Evolutionary conservation across 2,797 vertebrate genomes (phyloP).

Genomic region (Chelon labrosus): DNA sequence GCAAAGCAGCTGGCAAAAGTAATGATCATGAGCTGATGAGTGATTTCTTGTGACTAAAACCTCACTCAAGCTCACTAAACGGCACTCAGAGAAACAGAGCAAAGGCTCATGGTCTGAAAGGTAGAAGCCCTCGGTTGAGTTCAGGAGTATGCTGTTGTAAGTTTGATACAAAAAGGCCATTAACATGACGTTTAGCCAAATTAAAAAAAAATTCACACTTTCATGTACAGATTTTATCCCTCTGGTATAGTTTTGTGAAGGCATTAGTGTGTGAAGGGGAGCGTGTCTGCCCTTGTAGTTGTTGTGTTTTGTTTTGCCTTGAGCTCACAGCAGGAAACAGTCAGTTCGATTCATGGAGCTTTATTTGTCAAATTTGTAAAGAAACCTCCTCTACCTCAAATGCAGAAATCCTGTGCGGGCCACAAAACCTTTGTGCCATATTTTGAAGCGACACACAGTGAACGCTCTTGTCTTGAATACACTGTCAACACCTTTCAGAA

Average conservation of each 20-base stretch:
- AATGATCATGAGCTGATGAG: too few relatives aligned
- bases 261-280: too few relatives aligned
- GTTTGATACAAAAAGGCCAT: too few relatives aligned
- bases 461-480: slow-evolving; percentile 8
- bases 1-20: too few relatives aligned
- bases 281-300: too few relatives aligned
- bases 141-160: neutral
- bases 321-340: neutral
- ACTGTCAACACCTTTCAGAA: slow-evolving; percentile 17
- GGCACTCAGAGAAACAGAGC: neutral
- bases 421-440: neutral
- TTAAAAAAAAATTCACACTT: too few relatives aligned
- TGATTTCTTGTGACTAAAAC: too few relatives aligned
- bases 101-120: slow-evolving; percentile 12
- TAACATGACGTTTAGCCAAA: too few relatives aligned
- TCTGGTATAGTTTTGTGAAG: too few relatives aligned
- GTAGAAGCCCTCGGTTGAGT: neutral
- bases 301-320: neutral
- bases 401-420: neutral
- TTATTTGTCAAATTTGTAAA: slow-evolving; percentile 1
- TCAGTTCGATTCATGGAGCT: neutral
- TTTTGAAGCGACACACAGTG: neutral
- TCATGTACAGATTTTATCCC: too few relatives aligned
- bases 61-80: too few relatives aligned
- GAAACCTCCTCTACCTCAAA: neutral